Evolutionary conservation across 2,888 invertebrate genomes (phyloP).

Genomic region (Nemotelus pantherinus): DNA sequence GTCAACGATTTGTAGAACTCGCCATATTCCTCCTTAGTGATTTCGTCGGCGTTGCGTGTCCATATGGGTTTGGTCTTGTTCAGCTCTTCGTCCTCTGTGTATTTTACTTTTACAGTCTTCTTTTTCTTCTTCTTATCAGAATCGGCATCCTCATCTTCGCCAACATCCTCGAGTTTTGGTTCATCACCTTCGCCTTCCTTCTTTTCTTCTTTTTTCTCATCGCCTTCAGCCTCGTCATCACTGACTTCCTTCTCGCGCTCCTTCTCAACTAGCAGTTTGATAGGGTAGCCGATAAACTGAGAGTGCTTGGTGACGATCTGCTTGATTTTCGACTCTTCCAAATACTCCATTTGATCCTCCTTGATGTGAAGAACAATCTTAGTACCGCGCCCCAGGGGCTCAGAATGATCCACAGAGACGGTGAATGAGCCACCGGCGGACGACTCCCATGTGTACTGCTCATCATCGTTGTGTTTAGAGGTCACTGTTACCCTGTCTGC

Average conservation of each 20-base stretch:
- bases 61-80: conserved; percentile 99
- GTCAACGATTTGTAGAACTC: conserved; percentile 98
- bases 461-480: conserved; percentile 98
- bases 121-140: conserved; percentile 85
- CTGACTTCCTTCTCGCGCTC: conserved; percentile 96
- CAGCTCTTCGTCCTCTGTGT: conserved; percentile 96
- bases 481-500: conserved; percentile 94
- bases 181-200: conserved; percentile 66
- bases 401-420: conserved; percentile 78
- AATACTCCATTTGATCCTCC: conserved; percentile 94
- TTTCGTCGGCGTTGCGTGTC: conserved; percentile 97
- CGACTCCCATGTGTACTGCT: conserved; percentile 98
- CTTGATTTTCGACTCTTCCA: conserved; percentile 94
- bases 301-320: conserved; percentile 99
- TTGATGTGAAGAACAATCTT: conserved; percentile 94
- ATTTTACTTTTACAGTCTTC: conserved; percentile 98
- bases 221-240: conserved; percentile 88
- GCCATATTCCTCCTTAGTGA: conserved; percentile 95
- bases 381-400: conserved; percentile 91
- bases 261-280: conserved; percentile 93
- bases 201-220: conserved; percentile 65
- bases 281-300: conserved; percentile 99
- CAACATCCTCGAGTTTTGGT: conserved; percentile 68
- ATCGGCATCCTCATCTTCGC: conserved; percentile 73
- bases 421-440: conserved; percentile 99